Evolutionary conservation across 2,113 vertebrate species (phyloP), one percentile per base, ranked within the genome.

Genomic region (Pituophis catenifer): DNA sequence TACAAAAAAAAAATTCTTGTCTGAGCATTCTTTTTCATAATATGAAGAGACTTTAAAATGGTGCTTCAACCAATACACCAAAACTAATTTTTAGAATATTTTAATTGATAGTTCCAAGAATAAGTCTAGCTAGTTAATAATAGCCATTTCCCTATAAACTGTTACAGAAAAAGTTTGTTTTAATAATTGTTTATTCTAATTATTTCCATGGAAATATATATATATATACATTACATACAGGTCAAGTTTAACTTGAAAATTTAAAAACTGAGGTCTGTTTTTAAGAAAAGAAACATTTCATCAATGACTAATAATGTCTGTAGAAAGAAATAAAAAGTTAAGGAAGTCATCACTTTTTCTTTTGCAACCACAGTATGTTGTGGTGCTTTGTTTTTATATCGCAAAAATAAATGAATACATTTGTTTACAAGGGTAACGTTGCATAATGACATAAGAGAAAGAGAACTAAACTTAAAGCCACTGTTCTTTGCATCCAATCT

Each of bases 321-420:
- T 94, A 92, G 65, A 93, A 88, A 94, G 96, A 94, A 13, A 8
- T 1, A 59, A 57, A 33, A 91, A 62, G 94, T 88, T 94, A 92
- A 93, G 90, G 96, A 96, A 93, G 92, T 90, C 86, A 58, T 96
- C 89, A 96, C 11, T 38, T 93, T 95, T 97, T 89, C 91, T 94
- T 91, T 19, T 54, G 2, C 58, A 95, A 95, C 58, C 96, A 97
- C 96, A 88, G 90, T 96, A 96, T 97, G 94, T 95, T 97, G 94
- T 94, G 57, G 95, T 89, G 91, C 92, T 97, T 97, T 94, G 81
- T 91, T 95, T 95, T 93, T 91, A 95, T 94, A 91, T 91, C 96
- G 93, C 93, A 96, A 97, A 98, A 97, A 96, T 50, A 95, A 96
- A 96, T 81, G 90, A 96, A 96, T 38, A 93, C 94, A 90, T 94